Evolutionary conservation across 2,113 vertebrate genomes (phyloP).

Genomic region (Neopipo cinnamomea): DNA sequence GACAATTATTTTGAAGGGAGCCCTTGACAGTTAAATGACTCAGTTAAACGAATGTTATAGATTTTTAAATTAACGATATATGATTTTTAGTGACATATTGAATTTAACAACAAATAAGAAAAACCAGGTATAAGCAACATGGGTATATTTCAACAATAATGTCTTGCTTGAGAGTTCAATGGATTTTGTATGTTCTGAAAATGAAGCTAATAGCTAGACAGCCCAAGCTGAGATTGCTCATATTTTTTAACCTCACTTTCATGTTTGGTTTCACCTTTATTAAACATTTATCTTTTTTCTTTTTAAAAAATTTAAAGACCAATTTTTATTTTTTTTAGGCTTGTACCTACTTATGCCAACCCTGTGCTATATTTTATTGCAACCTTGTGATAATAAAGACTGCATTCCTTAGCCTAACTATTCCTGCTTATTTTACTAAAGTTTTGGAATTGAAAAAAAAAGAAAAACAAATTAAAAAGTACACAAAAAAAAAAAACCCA

Average conservation of each 20-base stretch:
- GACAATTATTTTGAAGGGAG: slow-evolving; percentile 69
- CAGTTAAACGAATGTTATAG: slow-evolving; percentile 65
- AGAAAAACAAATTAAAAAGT: neutral
- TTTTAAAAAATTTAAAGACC: neutral
- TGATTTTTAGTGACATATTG: slow-evolving; percentile 66
- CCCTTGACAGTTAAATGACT: slow-evolving; percentile 66
- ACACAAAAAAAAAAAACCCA: neutral
- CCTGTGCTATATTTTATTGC: neutral
- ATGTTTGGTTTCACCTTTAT: neutral
- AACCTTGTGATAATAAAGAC: neutral
- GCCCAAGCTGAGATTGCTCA: neutral
- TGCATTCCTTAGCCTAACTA: neutral
- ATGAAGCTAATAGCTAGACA: slow-evolving; percentile 10
- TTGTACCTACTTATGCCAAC: neutral
- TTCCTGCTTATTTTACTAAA: neutral
- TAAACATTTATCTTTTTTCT: neutral
- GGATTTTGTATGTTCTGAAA: slow-evolving; percentile 39
- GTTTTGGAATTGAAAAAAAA: neutral
- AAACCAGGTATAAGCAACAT: slow-evolving; percentile 37
- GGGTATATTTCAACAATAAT: slow-evolving; percentile 39
- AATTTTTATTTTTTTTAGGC: neutral
- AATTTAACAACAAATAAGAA: slow-evolving; percentile 64
- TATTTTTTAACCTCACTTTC: neutral
- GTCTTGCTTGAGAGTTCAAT: slow-evolving; percentile 46
- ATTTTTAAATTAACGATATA: slow-evolving; percentile 64